Evolutionary conservation across 1,140 invertebrate genomes (phyloP).

Genomic region (Drosophila lacertosa): DNA sequence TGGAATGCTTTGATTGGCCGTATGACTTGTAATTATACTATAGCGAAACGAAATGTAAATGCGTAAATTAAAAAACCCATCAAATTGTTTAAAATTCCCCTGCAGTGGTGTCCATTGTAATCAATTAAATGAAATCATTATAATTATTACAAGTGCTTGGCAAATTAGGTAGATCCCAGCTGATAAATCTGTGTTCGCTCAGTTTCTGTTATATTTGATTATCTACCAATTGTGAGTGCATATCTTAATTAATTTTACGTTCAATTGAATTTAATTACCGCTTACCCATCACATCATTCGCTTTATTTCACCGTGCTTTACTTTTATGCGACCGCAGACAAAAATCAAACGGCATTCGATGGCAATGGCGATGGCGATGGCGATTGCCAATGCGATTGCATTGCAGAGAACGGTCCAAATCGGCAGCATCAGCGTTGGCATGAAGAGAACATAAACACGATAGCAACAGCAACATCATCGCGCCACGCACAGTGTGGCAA

Average conservation of each 20-base stretch:
- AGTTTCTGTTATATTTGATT: background rate
- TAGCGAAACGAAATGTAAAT: no score
- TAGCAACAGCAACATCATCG: conserved; percentile 15
- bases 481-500: conserved; percentile 14
- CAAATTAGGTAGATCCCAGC: background rate
- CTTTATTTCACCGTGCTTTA: conserved; percentile 19
- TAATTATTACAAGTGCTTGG: background rate
- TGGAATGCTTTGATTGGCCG: conserved; percentile 24
- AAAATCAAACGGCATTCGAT: conserved; percentile 38
- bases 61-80: no score
- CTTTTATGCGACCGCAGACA: conserved; percentile 20
- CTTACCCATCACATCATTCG: conserved; percentile 14
- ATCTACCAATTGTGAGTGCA: background rate
- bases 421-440: conserved; percentile 38
- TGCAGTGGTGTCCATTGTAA: no score
- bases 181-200: background rate
- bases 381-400: conserved; percentile 43
- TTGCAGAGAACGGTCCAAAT: conserved; percentile 41
- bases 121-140: no score
- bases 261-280: conserved; percentile 22
- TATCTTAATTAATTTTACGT: conserved; percentile 9
- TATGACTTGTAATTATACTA: background rate
- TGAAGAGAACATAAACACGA: conserved; percentile 47
- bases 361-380: conserved; percentile 33
- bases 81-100: no score